Base-by-base conservation (phyloP, 2,888 invertebrate genomes). In the Cephus rjabovi region DNA sequence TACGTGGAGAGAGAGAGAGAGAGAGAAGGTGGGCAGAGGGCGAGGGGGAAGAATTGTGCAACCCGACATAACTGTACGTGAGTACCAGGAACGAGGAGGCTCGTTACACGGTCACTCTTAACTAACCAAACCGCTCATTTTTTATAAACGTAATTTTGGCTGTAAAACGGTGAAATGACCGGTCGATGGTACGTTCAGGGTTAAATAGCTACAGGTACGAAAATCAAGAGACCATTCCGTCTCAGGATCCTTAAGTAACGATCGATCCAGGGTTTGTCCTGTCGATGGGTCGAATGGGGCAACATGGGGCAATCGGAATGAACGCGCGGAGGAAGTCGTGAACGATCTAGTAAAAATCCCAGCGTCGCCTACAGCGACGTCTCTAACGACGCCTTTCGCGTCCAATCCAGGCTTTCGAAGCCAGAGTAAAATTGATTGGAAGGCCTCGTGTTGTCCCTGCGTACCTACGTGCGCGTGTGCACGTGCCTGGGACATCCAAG, bases 1-100 rank as follows among this genome's bases (percentile, higher is more conserved):
- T 87, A 88, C 87, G 70, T 75, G 81, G 79, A 78, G 80, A 83
- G 74, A 23, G 75, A 34, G n/a, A 33, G 9, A 15, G 70, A 2
- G n/a, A 4, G 69, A 1, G 6, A 70, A 70, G 70, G 70, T 12
- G 0, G 12, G 35, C 35, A 35, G 30, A 11, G 6, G 6, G 33
- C 2, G 70, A 30, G 70, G n/a, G 30, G 33, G 12, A 12, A 23
- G 34, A 31, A 71, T 71, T 71, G 71, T 71, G 71, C 71, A 71
- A 71, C 31, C 9, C 71, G 71, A 71, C 31, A 31, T 31, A 71
- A 71, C 71, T 71, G 71, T 71, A 71, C 12, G 71, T 4, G 31
- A 23, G 56, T 56, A 23, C 23, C 23, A 56, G 56, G 15, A 56
- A 56, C 23, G 56, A 56, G 56, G 56, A 23, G 56, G 56, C 56